A percentile compares a stretch with the other conserved stretches of the same genome.
Conservation (phyloP, 2,797 vertebrate species). For the Sebastolobus altivelis region DNA sequence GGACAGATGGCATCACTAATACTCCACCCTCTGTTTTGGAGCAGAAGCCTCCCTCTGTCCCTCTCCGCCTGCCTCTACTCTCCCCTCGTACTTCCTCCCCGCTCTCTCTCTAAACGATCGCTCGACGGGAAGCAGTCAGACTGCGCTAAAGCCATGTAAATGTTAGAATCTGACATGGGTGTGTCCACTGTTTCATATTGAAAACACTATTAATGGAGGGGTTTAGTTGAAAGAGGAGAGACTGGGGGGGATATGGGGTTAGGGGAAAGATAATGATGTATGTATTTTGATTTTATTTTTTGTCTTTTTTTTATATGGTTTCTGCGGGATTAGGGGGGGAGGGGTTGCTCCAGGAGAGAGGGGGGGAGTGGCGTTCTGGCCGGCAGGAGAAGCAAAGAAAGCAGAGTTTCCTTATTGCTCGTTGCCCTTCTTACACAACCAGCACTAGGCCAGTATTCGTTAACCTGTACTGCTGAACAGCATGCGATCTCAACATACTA, state of each 20-base stretch:
- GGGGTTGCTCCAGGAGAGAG: constrained; percentile 57
- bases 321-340: constrained; percentile 43
- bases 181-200: constrained; percentile 90
- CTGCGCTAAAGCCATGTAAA: constrained; percentile 84
- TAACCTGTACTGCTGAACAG: constrained; percentile 75
- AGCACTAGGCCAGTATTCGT: constrained; percentile 82
- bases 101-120: constrained; percentile 61
- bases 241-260: constrained; percentile 34
- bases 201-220: constrained; percentile 84
- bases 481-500: constrained; percentile 71
- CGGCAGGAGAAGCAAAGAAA: constrained; percentile 50
- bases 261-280: constrained; percentile 48
- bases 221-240: constrained; percentile 59
- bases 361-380: constrained; percentile 37
- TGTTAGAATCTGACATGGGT: constrained; percentile 91
- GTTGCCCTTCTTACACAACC: constrained; percentile 74
- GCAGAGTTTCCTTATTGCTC: constrained; percentile 63
- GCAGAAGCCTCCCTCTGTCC: constrained; percentile 76
- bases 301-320: constrained; percentile 67
- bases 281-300: constrained; percentile 68
- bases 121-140: constrained; percentile 74
- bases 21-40: constrained; percentile 79
- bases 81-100: constrained; percentile 64
- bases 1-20: constrained; percentile 74
- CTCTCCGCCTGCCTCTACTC: constrained; percentile 69